Conservation (phyloP, 2,888 invertebrate species). For the Lepeophtheirus nordmannii region DNA sequence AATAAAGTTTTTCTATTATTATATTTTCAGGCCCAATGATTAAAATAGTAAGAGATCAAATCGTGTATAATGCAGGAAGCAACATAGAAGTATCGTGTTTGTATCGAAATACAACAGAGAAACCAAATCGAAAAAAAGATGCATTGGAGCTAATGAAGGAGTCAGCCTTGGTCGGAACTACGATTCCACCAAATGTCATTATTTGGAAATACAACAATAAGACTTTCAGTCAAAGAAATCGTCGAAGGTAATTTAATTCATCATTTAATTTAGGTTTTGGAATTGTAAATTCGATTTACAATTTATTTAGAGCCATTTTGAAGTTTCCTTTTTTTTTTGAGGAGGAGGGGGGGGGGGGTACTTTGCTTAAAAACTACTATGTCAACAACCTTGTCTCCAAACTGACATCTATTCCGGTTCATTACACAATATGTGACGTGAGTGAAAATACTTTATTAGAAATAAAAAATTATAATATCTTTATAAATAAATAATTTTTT, state of each 20-base stretch:
- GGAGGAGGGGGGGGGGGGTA: no score
- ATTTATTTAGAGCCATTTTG: no score
- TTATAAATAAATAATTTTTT: no score
- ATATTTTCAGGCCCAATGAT: conserved; percentile 15
- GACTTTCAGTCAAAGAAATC: conserved; percentile 10
- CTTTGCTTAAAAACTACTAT: no score
- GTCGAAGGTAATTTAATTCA: conserved; percentile 10
- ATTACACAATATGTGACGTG: no score
- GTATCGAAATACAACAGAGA: conserved; percentile 6
- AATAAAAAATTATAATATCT: no score
- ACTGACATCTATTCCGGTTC: no score
- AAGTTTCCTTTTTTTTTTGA: no score
- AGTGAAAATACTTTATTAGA: no score
- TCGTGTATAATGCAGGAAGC: conserved; percentile 15
- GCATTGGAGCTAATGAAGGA: conserved; percentile 1
- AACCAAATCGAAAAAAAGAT: background rate
- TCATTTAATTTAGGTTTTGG: no score
- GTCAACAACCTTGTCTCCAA: no score
- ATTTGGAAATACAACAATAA: conserved; percentile 7
- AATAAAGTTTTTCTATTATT: background rate
- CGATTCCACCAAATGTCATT: conserved; percentile 1
- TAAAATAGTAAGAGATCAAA: conserved; percentile 13
- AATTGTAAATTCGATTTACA: no score
- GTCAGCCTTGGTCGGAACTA: background rate
- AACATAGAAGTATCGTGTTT: conserved; percentile 11